These are phyloP conservation scores for Brassicogethes aeneus DNA, from an alignment of 2,888 invertebrate genomes.

Conservation along the genomic window DNA sequence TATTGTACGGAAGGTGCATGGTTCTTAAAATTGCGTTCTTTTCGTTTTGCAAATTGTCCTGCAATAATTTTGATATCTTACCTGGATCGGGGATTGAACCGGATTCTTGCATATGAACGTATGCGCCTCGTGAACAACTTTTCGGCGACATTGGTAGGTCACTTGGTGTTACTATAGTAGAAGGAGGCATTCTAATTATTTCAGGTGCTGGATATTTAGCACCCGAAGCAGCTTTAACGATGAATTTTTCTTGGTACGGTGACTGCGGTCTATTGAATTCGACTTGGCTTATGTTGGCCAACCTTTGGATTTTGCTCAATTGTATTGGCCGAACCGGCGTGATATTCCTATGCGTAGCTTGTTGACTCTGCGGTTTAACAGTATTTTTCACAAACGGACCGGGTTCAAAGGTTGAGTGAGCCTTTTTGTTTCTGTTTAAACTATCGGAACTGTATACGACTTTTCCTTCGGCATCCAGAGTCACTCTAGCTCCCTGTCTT, in stretches of 20 bases:
- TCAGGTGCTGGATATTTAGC: slow-evolving; percentile 41
- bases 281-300: slow-evolving; percentile 17
- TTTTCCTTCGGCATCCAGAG: slow-evolving; percentile 77
- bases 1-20: too few species aligned
- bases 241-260: slow-evolving; percentile 54
- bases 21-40: slow-evolving; percentile 38
- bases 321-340: slow-evolving; percentile 36
- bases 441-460: slow-evolving; percentile 84
- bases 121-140: slow-evolving; percentile 47
- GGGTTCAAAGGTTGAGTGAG: slow-evolving; percentile 80
- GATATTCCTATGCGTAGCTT: slow-evolving; percentile 39
- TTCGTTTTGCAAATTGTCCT: too few species aligned
- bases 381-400: slow-evolving; percentile 72
- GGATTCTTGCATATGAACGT: slow-evolving; percentile 63
- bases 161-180: slow-evolving; percentile 54
- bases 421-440: slow-evolving; percentile 66
- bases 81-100: slow-evolving; percentile 33
- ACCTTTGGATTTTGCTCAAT: slow-evolving; percentile 14
- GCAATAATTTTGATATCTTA: too few species aligned
- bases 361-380: slow-evolving; percentile 43
- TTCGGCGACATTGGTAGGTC: slow-evolving; percentile 39
- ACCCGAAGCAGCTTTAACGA: slow-evolving; percentile 39
- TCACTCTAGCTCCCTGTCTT: slow-evolving; percentile 67
- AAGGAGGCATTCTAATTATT: slow-evolving; percentile 50
- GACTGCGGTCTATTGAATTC: slow-evolving; percentile 45